These are phyloP conservation scores for Tortricodes alternella DNA, from an alignment of 2,888 invertebrate genomes.

Conservation along the genomic window DNA sequence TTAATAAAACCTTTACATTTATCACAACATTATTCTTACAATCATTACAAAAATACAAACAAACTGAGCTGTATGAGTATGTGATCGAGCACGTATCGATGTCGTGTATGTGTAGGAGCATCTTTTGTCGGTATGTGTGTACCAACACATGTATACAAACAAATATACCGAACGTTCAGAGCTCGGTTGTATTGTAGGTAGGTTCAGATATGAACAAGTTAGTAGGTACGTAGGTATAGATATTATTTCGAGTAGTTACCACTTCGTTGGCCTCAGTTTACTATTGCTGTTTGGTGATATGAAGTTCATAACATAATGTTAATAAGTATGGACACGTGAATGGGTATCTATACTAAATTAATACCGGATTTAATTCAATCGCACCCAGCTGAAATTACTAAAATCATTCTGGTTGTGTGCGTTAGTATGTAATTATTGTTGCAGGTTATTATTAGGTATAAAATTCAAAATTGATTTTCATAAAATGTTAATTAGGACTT, in stretches of 20 bases:
- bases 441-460: too few species aligned
- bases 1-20: conserved; percentile 10
- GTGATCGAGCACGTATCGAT: conserved; percentile 17
- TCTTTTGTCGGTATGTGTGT: conserved; percentile 20
- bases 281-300: not conserved
- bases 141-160: conserved; percentile 26
- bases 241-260: conserved; percentile 22
- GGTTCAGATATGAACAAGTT: not conserved
- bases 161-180: conserved; percentile 23
- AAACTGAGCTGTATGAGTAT: conserved; percentile 18
- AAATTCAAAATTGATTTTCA: too few species aligned
- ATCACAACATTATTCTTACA: conserved; percentile 10
- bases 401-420: too few species aligned
- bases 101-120: conserved; percentile 20
- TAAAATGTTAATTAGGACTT: too few species aligned
- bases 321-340: too few species aligned
- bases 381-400: too few species aligned
- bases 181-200: conserved; percentile 12
- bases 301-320: too few species aligned
- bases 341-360: too few species aligned
- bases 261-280: conserved; percentile 13
- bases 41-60: conserved; percentile 26
- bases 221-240: conserved; percentile 7
- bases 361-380: too few species aligned
- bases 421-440: too few species aligned